Conservation (phyloP, 2,113 vertebrate species). For the Labrus mixtus region DNA sequence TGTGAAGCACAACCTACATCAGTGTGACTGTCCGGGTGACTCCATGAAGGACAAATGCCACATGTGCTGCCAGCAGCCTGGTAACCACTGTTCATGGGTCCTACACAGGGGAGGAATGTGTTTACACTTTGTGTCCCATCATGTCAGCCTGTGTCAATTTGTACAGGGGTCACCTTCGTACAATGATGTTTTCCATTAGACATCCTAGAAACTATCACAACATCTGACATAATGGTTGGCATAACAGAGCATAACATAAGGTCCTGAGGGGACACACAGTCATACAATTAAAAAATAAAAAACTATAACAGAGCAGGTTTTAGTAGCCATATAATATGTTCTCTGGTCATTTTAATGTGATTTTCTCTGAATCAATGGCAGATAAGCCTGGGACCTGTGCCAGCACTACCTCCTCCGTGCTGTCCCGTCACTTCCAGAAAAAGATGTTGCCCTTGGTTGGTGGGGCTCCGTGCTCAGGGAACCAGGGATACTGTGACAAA, state of each 20-base stretch:
- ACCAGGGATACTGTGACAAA: conserved; percentile 84
- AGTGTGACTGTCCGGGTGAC: conserved; percentile 80
- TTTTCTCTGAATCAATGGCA: conserved; percentile 41
- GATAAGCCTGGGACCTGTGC: conserved; percentile 79
- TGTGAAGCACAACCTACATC: conserved; percentile 75
- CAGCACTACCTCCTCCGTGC: conserved; percentile 81
- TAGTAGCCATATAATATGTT: background rate
- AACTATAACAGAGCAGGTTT: background rate
- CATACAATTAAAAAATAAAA: background rate
- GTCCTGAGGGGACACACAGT: background rate
- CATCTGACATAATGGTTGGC: background rate
- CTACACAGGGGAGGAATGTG: conserved; percentile 47
- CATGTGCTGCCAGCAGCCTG: conserved; percentile 85
- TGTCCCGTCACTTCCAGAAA: conserved; percentile 74
- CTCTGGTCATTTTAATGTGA: background rate
- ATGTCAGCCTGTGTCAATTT: conserved; percentile 43
- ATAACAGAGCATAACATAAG: background rate
- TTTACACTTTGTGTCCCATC: conserved; percentile 49
- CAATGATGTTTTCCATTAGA: conserved; percentile 25
- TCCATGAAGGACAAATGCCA: conserved; percentile 80
- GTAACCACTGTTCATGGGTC: conserved; percentile 58
- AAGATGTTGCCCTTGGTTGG: conserved; percentile 68
- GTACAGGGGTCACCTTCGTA: conserved; percentile 14
- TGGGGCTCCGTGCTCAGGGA: conserved; percentile 79
- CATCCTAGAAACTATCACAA: background rate